Base-by-base conservation (phyloP, 2,797 vertebrate species). In the Hirundo rustica region DNA sequence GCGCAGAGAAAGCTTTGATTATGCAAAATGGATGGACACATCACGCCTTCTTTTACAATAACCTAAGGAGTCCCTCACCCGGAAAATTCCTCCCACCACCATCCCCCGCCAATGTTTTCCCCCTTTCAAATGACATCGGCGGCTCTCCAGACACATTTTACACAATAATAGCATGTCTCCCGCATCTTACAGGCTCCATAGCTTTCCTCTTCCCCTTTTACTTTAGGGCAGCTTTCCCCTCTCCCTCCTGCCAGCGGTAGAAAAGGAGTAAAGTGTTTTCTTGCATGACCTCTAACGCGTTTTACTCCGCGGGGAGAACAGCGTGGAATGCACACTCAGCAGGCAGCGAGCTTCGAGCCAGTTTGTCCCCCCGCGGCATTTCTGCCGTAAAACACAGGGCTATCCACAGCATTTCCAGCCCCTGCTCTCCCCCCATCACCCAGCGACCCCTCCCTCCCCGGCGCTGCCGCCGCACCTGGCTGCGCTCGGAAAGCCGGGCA, bases 211-310 rank as follows among this genome's bases (percentile, higher is more conserved):
- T 80, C 66, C 65, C 62, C 42, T 62, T 70, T 77, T 79, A 47
- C 80, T 89, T 86, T 9, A 70, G 79, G 53, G 67, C 67, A 80
- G 60, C 48, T 81, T 67, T 54, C 82, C 85, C 74, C 73, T 85
- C 79, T 85, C 88, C 95, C 66, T 86, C 62, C 23, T 90, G 92
- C 92, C 81, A 11, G 29, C 21, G 9, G 68, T 29, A 65, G 93
- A 54, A 53, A 92, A 95, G 83, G 78, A 92, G 77, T 36, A 16
- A 96, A 95, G 91, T 96, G 92, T 89, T 97, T 97, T 85, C 96
- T 93, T 16, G 55, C 51, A 20, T 97, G 97, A 98, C 98, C 98
- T 98, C 96, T 97, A 97, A 97, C 80, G 93, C 19, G 85, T 97
- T 95, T 91, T 73, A 84, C 95, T 96, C 95, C 75, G 25, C 22